Evolutionary conservation across 2,888 invertebrate species (phyloP), one percentile per base, ranked within the genome.

Genomic region (Ornithoptera priamus): DNA sequence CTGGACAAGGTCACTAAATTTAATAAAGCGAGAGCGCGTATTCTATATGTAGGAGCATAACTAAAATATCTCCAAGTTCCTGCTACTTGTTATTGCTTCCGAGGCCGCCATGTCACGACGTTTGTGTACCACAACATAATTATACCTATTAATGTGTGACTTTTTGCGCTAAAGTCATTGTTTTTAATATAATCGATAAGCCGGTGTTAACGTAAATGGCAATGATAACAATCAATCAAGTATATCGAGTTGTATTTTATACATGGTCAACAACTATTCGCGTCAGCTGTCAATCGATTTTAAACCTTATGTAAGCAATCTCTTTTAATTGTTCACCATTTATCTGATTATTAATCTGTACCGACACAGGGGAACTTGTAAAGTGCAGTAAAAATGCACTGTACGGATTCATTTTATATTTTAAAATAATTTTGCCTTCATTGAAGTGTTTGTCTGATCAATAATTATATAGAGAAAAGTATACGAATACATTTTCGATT

Each of bases 21-120:
- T 42, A 62, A 62, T 42, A 57, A 58, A 57, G 62, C 56, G 36
- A 53, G 42, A 24, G 65, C 58, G 24, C 46, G 20, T 50, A 50
- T 30, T 65, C 24, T 18, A 42, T 18, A 36, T 42, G 60, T 36
- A 60, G 18, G 46, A 63, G 68, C 69, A 74, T 74, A 70, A 73
- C 70, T 76, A 60, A 72, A 75, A 71, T 71, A 75, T 72, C 76
- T 65, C 74, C 74, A 75, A 75, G 76, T 78, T 79, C 77, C 74
- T 76, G 76, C 73, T 78, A 74, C 75, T 73, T 71, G 76, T 74
- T 77, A 74, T 73, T 71, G 75, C 75, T 78, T 78, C 75, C 74
- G 76, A 82, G 82, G 81, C 78, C 80, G 71, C 78, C 81, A 66
- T 72, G 80, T 81, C 79, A 80, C 80, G 80, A 74, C 68, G 68